phyloP scores from a whole-genome alignment of 1,140 invertebrate genomes.

The Orchesella cincta region DNA sequence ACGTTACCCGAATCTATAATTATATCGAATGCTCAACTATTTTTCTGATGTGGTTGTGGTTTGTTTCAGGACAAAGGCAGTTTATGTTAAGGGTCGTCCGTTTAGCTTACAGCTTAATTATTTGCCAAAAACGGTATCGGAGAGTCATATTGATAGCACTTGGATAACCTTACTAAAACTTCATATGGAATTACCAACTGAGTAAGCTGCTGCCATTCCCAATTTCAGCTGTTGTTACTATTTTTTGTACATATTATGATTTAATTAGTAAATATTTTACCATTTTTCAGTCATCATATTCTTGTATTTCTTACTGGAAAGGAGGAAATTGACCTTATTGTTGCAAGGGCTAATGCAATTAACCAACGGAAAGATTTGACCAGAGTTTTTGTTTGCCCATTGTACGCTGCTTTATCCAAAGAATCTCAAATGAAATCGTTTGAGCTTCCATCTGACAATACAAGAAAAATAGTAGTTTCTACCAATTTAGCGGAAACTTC shows the following conservation, averaged over 20 bases:
- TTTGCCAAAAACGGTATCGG: background rate
- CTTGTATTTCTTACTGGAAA: slow-evolving; percentile 97
- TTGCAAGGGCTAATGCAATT: slow-evolving; percentile 3
- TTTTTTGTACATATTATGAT: background rate
- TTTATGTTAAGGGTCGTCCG: slow-evolving; percentile 8
- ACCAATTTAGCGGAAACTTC: slow-evolving; percentile 99
- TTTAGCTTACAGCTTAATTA: slow-evolving; percentile 9
- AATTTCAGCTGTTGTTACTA: background rate
- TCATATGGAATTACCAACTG: slow-evolving; percentile 76
- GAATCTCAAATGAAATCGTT: slow-evolving; percentile 79
- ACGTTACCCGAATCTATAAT: background rate
- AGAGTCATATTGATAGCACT: slow-evolving; percentile 1
- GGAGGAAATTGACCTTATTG: slow-evolving; percentile 94
- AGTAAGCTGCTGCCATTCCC: slow-evolving; percentile 63
- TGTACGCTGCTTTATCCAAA: slow-evolving; percentile 80
- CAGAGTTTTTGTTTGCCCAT: slow-evolving; percentile 70
- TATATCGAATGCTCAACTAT: too few relatives aligned
- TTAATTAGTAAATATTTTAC: slow-evolving; percentile 37
- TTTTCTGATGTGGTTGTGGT: slow-evolving; percentile 68
- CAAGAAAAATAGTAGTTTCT: slow-evolving; percentile 87
- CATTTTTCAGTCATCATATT: slow-evolving; percentile 72
- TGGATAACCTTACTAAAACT: slow-evolving; percentile 80
- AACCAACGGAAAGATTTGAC: slow-evolving; percentile 60
- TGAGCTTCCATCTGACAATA: slow-evolving; percentile 64
- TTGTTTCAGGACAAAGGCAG: slow-evolving; percentile 4